phyloP scores from a whole-genome alignment of 1,140 invertebrate species.

The Anastrepha ludens region DNA sequence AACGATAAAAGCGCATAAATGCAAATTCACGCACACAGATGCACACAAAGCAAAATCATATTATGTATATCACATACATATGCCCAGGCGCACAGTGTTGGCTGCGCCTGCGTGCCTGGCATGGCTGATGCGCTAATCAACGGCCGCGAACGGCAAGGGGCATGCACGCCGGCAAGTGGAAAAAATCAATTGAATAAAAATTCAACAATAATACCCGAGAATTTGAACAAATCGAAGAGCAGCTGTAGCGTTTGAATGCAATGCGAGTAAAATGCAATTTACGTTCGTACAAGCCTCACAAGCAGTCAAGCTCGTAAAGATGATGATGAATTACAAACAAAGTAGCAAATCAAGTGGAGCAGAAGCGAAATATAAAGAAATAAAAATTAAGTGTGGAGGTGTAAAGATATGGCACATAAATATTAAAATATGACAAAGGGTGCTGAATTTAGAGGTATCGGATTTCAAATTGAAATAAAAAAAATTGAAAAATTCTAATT shows the following conservation, averaged over 20 bases:
- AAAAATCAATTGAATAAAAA: conserved; percentile 34
- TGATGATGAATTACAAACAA: conserved; percentile 27
- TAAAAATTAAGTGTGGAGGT: too few relatives aligned
- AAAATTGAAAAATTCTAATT: too few relatives aligned
- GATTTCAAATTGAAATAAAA: too few relatives aligned
- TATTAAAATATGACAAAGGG: too few relatives aligned
- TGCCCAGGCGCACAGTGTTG: not conserved
- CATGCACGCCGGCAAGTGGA: not conserved
- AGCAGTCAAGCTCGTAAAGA: conserved; percentile 34
- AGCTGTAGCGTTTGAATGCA: not conserved
- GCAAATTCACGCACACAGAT: not conserved
- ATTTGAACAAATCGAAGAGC: conserved; percentile 25
- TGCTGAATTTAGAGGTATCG: too few relatives aligned
- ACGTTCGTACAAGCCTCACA: not conserved
- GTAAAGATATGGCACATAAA: too few relatives aligned
- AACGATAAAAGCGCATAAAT: not conserved
- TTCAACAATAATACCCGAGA: conserved; percentile 20
- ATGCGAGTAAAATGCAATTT: conserved; percentile 31
- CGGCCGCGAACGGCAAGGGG: not conserved
- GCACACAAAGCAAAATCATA: not conserved
- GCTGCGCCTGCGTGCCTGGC: not conserved
- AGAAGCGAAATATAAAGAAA: not conserved
- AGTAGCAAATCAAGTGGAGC: conserved; percentile 33
- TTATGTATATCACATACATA: not conserved
- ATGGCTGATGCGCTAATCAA: not conserved